Percentiles rank a stretch among this genome's conserved stretches.
These are phyloP conservation scores for Oncorhynchus masou DNA, from an alignment of 2,113 vertebrate species.

Conservation along the genomic window DNA sequence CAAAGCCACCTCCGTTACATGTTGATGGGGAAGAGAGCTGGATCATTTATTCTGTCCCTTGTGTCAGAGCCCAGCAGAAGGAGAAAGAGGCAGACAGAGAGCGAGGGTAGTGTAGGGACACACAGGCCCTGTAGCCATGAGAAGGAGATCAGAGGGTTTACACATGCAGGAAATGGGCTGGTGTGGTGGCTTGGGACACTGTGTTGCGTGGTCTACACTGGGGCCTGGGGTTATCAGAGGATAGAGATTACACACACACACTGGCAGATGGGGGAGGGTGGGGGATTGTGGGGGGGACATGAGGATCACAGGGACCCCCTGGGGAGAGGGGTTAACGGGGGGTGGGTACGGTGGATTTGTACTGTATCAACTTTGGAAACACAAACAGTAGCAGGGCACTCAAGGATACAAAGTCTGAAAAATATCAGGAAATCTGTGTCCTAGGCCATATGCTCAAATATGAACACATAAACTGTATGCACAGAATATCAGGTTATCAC, in stretches of 20 bases:
- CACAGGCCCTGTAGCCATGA: background rate
- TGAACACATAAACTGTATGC: background rate
- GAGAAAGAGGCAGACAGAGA: background rate
- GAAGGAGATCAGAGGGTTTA: background rate
- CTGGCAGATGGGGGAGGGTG: slow-evolving; percentile 8
- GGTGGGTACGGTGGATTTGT: background rate
- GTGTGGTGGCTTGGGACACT: background rate
- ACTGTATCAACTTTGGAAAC: background rate
- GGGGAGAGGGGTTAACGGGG: background rate
- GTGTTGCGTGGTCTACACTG: background rate
- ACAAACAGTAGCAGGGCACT: background rate
- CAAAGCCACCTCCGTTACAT: too few species aligned
- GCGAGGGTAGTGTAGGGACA: background rate
- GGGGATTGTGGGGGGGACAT: slow-evolving; percentile 7
- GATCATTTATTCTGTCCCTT: too few species aligned
- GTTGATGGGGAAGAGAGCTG: too few species aligned
- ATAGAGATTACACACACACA: slow-evolving; percentile 13
- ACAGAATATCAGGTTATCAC: background rate
- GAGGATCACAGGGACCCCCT: slow-evolving; percentile 8
- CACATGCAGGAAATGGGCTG: background rate
- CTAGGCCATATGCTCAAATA: background rate
- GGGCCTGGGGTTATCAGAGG: slow-evolving; percentile 26
- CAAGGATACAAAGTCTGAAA: slow-evolving; percentile 5
- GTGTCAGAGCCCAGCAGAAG: background rate
- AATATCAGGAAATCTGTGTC: background rate